Conservation (phyloP, 2,113 vertebrate species). For the Neogobius melanostomus region DNA sequence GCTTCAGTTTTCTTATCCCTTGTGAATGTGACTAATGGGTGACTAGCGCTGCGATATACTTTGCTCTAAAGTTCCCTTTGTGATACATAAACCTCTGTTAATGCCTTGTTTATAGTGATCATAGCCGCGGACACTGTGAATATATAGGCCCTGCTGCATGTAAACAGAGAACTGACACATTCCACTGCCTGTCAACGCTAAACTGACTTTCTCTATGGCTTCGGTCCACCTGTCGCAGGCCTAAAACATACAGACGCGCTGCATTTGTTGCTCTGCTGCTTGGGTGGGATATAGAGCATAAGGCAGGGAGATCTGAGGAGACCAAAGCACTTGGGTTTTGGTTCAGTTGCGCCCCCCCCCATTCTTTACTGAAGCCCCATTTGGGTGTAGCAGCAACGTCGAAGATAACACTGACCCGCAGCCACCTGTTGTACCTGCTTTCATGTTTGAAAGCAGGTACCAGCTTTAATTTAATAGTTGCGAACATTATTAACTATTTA, state of each 20-base stretch:
- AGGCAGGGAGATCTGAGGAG: slow-evolving; percentile 66
- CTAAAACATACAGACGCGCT: slow-evolving; percentile 16
- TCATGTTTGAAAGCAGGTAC: slow-evolving; percentile 14
- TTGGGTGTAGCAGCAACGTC: slow-evolving; percentile 54
- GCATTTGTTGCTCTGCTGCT: slow-evolving; percentile 58
- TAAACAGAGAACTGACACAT: slow-evolving; percentile 68
- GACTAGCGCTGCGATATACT: slow-evolving; percentile 16
- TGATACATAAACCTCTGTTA: slow-evolving; percentile 1
- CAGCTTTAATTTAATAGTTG: background rate
- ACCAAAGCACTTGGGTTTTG: slow-evolving; percentile 66
- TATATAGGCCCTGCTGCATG: slow-evolving; percentile 23
- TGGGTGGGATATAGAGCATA: slow-evolving; percentile 71
- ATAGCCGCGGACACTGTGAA: background rate
- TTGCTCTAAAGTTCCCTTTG: slow-evolving; percentile 15
- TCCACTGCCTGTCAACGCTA: slow-evolving; percentile 51
- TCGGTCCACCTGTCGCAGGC: slow-evolving; percentile 63
- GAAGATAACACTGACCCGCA: slow-evolving; percentile 35
- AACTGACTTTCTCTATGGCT: slow-evolving; percentile 48
- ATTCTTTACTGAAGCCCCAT: slow-evolving; percentile 45
- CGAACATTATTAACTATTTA: too few relatives aligned
- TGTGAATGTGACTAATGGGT: slow-evolving; percentile 20
- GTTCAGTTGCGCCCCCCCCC: slow-evolving; percentile 11
- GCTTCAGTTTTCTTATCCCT: too few relatives aligned
- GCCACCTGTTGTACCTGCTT: slow-evolving; percentile 41
- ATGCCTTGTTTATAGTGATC: slow-evolving; percentile 14